phyloP scores from a whole-genome alignment of 2,113 vertebrate genomes.

The Saguinus imperator region DNA sequence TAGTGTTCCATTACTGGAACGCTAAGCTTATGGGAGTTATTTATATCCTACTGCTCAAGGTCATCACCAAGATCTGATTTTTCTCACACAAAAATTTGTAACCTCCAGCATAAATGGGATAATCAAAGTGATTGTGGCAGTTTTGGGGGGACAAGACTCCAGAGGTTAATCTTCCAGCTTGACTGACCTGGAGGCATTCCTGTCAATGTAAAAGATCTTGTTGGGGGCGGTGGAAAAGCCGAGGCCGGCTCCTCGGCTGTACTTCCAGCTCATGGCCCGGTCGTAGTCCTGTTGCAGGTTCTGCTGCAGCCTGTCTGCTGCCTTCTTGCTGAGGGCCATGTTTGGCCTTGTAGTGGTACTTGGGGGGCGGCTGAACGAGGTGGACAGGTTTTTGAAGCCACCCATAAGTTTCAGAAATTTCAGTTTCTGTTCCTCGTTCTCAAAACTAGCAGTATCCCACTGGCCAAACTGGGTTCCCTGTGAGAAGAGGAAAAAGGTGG shows the following conservation, averaged over 20 bases:
- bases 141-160: not conserved
- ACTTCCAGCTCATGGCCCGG: slow-evolving; percentile 87
- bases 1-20: too few species aligned
- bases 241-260: slow-evolving; percentile 86
- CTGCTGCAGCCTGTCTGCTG: slow-evolving; percentile 86
- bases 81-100: too few species aligned
- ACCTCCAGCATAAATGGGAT: not conserved
- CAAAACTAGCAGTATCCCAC: slow-evolving; percentile 92
- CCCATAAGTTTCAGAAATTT: slow-evolving; percentile 96
- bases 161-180: slow-evolving; percentile 87
- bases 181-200: slow-evolving; percentile 84
- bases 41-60: too few species aligned
- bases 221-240: slow-evolving; percentile 85
- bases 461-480: slow-evolving; percentile 87
- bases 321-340: slow-evolving; percentile 89
- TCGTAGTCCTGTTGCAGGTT: slow-evolving; percentile 91
- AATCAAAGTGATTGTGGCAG: not conserved
- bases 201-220: slow-evolving; percentile 88
- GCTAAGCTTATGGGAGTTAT: too few species aligned
- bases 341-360: slow-evolving; percentile 62
- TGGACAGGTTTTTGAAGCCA: slow-evolving; percentile 89
- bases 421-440: slow-evolving; percentile 85
- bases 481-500: not conserved
- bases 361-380: slow-evolving; percentile 45
- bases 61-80: too few species aligned